A percentile compares a stretch with the other conserved stretches of the same genome.
Conservation (phyloP, 2,797 vertebrate species). For the Schizopygopsis malacanthus region DNA sequence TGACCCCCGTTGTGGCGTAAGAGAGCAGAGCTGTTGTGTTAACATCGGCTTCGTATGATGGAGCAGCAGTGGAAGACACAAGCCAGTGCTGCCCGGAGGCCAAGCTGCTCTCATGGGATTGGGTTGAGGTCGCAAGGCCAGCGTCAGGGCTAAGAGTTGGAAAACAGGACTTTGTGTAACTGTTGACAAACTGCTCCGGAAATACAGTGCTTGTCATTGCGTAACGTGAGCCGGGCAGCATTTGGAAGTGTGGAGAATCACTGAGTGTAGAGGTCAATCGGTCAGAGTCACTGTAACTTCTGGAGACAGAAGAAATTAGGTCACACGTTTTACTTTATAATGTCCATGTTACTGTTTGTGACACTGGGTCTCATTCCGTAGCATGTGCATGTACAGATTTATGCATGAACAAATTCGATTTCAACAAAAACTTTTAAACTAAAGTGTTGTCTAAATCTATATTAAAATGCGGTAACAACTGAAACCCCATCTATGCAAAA, state of each 20-base stretch:
- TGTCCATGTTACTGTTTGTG: neutral
- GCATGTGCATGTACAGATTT: too few relatives aligned
- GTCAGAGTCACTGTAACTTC: slow-evolving; percentile 98
- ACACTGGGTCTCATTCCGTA: too few relatives aligned
- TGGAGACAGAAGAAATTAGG: slow-evolving; percentile 71
- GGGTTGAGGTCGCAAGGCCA: slow-evolving; percentile 94
- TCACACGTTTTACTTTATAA: neutral
- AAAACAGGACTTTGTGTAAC: slow-evolving; percentile 97
- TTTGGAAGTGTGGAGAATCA: slow-evolving; percentile 96
- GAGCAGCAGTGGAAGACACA: slow-evolving; percentile 95
- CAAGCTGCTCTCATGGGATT: slow-evolving; percentile 92
- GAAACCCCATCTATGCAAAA: too few relatives aligned
- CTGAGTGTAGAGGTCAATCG: slow-evolving; percentile 94
- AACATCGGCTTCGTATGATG: slow-evolving; percentile 93
- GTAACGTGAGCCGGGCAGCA: slow-evolving; percentile 93
- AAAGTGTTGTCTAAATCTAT: too few relatives aligned
- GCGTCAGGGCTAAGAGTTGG: slow-evolving; percentile 87
- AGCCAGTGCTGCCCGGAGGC: slow-evolving; percentile 98
- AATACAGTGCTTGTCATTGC: slow-evolving; percentile 96
- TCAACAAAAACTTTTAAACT: too few relatives aligned
- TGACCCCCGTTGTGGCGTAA: slow-evolving; percentile 95
- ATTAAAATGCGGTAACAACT: too few relatives aligned
- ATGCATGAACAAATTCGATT: too few relatives aligned
- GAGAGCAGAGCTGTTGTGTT: slow-evolving; percentile 97
- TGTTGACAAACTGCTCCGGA: slow-evolving; percentile 99